Conservation (phyloP, 2,113 vertebrate species). For the Ameiurus melas region DNA sequence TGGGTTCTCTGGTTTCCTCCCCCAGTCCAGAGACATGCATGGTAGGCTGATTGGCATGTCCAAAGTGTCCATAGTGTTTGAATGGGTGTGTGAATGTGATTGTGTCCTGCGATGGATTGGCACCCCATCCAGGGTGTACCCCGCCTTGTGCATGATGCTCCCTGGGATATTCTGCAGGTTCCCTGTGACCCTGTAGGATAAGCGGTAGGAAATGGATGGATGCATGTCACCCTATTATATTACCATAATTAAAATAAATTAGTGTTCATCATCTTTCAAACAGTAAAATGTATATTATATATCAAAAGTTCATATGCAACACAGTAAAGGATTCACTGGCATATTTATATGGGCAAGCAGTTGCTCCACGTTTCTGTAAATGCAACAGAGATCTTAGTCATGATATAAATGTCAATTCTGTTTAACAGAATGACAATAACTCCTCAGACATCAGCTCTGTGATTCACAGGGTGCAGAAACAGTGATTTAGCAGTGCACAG, state of each 20-base stretch:
- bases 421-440: slow-evolving; percentile 27
- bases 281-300: neutral
- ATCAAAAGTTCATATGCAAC: neutral
- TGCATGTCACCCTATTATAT: neutral
- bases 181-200: no score
- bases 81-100: no score
- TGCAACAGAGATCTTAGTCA: neutral
- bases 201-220: no score
- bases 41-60: no score
- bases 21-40: no score
- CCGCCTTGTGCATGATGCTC: no score
- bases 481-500: slow-evolving; percentile 27
- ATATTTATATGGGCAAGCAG: neutral
- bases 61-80: no score
- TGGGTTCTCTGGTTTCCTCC: no score
- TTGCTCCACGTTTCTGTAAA: neutral
- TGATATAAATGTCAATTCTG: slow-evolving; percentile 14
- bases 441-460: slow-evolving; percentile 29
- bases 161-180: no score
- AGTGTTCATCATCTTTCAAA: neutral
- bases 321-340: neutral
- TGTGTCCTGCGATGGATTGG: no score
- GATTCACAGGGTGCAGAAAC: slow-evolving; percentile 20
- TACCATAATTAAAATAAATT: neutral
- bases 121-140: no score